Evolutionary conservation across 2,113 vertebrate genomes (phyloP).

Genomic region (Oenanthe melanoleuca): DNA sequence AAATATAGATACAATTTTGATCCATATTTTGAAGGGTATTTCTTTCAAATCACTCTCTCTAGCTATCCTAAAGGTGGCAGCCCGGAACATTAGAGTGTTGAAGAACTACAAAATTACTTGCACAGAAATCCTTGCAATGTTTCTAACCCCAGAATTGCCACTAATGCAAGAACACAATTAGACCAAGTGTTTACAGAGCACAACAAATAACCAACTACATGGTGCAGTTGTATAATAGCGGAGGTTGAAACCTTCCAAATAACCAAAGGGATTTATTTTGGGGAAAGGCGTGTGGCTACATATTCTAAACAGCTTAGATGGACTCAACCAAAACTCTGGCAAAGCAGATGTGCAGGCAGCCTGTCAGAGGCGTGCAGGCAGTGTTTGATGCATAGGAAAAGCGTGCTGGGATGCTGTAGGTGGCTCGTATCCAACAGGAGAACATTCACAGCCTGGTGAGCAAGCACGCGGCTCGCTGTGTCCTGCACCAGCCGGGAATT

Average conservation of each 20-base stretch:
- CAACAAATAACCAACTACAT: neutral
- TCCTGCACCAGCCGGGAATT: fast-evolving
- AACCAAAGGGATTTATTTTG: slow-evolving; percentile 1
- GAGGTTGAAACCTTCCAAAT: neutral
- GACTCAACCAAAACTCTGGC: neutral
- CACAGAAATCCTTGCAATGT: slow-evolving; percentile 18
- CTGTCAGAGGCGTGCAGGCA: fast-evolving
- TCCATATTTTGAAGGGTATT: neutral
- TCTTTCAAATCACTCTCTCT: slow-evolving; percentile 59
- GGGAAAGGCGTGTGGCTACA: neutral
- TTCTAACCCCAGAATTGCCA: slow-evolving; percentile 1
- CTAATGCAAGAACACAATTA: slow-evolving; percentile 2
- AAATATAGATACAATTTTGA: slow-evolving; percentile 34
- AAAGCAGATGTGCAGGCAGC: neutral
- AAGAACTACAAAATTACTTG: slow-evolving; percentile 31
- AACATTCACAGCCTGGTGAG: neutral
- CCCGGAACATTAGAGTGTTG: neutral
- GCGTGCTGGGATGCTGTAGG: fast-evolving
- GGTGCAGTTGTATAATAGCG: neutral
- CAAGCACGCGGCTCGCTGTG: fast-evolving
- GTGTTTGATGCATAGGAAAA: neutral
- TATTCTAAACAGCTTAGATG: neutral
- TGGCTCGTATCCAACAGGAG: neutral
- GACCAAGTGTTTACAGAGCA: neutral
- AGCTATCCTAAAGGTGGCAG: slow-evolving; percentile 67